Conservation (phyloP, 2,113 vertebrate genomes). For the Penelope pileata region DNA sequence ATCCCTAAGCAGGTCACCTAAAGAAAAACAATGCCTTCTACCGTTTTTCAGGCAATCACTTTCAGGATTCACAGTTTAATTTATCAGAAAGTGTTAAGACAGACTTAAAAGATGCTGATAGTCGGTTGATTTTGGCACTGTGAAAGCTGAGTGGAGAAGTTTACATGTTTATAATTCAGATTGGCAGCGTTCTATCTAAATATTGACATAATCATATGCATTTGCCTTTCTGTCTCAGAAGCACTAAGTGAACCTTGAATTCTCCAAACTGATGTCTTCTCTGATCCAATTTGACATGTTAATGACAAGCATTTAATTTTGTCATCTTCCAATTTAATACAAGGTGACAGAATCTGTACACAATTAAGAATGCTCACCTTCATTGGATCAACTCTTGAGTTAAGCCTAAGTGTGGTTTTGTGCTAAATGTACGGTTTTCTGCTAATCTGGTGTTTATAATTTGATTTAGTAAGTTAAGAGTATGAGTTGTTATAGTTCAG, state of each 20-base stretch:
- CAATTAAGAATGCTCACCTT: background rate
- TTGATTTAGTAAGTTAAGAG: background rate
- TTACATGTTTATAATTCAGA: conserved; percentile 30
- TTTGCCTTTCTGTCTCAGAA: conserved; percentile 11
- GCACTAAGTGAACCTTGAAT: conserved; percentile 28
- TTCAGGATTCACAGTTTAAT: background rate
- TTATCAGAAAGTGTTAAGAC: background rate
- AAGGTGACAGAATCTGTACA: conserved; percentile 1
- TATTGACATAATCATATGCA: conserved; percentile 21
- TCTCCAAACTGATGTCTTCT: conserved; percentile 7
- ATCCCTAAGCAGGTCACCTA: background rate
- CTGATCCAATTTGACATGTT: conserved; percentile 44
- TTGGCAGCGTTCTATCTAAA: conserved; percentile 55
- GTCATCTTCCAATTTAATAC: background rate
- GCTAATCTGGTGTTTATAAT: background rate
- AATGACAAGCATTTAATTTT: conserved; percentile 50
- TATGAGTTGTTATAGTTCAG: background rate
- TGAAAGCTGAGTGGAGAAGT: background rate
- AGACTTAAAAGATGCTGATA: background rate
- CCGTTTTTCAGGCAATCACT: background rate
- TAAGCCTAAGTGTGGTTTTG: background rate
- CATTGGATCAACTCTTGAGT: background rate
- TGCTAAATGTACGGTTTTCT: background rate
- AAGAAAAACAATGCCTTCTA: conserved; percentile 37
- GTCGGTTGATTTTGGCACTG: background rate